These are phyloP conservation scores for Dysmachus trigonus DNA, from an alignment of 2,888 invertebrate genomes.

Conservation along the genomic window DNA sequence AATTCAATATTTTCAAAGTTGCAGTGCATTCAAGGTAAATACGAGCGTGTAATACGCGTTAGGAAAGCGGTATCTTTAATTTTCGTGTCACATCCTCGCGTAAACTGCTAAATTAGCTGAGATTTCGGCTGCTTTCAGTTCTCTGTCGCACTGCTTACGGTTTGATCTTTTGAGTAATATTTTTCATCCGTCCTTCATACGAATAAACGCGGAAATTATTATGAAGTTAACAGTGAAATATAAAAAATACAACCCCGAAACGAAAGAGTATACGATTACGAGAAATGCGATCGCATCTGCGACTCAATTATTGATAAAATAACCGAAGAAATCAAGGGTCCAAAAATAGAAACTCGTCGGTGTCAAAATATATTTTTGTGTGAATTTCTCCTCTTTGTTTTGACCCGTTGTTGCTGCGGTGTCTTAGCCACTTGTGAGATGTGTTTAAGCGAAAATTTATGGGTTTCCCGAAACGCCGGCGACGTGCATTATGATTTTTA, in stretches of 20 bases:
- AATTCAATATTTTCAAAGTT: neutral
- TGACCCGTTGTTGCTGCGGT: neutral
- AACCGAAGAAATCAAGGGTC: neutral
- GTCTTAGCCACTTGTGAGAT: neutral
- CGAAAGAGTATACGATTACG: neutral
- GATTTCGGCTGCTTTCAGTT: neutral
- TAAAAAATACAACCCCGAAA: neutral
- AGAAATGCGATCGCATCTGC: neutral
- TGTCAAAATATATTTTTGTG: constrained; percentile 45
- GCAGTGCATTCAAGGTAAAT: constrained; percentile 13
- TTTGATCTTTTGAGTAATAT: neutral
- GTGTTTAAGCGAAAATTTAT: neutral
- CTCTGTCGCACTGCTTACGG: neutral
- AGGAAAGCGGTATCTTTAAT: neutral
- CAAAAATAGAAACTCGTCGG: constrained; percentile 47
- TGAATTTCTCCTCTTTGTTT: constrained; percentile 15
- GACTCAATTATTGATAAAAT: neutral
- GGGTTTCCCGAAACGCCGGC: neutral
- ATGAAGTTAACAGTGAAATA: constrained; percentile 13
- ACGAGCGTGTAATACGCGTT: neutral
- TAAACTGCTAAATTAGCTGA: neutral
- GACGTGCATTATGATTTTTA: constrained; percentile 15
- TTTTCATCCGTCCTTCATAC: neutral
- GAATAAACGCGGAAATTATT: constrained; percentile 2
- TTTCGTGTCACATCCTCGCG: neutral